phyloP scores from a whole-genome alignment of 2,797 vertebrate genomes.

The Parauchenoglanis ngamensis region DNA sequence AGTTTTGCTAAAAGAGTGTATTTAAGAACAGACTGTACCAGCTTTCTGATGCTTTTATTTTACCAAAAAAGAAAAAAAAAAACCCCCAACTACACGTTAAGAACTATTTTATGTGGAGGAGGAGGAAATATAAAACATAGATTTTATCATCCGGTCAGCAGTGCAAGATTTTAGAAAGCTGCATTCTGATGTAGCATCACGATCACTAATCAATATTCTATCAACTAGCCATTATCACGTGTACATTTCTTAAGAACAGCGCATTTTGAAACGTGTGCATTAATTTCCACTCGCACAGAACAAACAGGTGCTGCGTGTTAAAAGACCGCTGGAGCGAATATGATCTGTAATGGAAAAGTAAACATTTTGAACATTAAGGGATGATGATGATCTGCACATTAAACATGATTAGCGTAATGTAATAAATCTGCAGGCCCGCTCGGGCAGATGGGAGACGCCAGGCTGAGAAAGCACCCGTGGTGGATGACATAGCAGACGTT shows the following conservation, averaged over 20 bases:
- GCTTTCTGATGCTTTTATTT: neutral
- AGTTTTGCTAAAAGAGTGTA: neutral
- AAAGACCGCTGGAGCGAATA: neutral
- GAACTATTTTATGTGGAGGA: neutral
- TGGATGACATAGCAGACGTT: slow-evolving; percentile 51
- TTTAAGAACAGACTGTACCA: too few relatives aligned
- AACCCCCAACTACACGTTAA: neutral
- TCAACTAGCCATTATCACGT: neutral
- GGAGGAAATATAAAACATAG: neutral
- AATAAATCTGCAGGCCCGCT: slow-evolving; percentile 34
- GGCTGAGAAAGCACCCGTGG: slow-evolving; percentile 20
- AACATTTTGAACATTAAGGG: neutral
- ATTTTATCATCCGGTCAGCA: neutral
- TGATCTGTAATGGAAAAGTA: neutral
- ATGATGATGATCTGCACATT: slow-evolving; percentile 36
- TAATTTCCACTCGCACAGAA: neutral
- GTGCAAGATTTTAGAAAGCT: neutral
- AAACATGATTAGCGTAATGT: slow-evolving; percentile 31
- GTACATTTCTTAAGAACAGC: neutral
- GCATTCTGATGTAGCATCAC: neutral
- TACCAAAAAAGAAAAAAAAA: neutral
- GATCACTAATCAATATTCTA: neutral
- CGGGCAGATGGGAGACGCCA: slow-evolving; percentile 39
- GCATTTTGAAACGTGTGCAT: neutral
- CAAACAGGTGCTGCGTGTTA: neutral